phyloP scores from a whole-genome alignment of 2,113 vertebrate genomes.

The Cacatua alba region DNA sequence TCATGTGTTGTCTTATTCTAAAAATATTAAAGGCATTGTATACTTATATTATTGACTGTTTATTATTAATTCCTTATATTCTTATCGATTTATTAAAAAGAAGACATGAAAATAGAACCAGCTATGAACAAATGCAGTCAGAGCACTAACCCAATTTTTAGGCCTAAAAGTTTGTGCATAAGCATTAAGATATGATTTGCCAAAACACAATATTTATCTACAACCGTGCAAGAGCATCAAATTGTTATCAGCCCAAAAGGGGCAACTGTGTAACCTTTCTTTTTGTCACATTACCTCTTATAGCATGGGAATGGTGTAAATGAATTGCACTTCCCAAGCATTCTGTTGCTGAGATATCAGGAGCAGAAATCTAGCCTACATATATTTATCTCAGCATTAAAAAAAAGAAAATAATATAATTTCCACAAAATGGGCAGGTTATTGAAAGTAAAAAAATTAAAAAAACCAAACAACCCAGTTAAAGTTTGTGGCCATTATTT shows the following conservation, averaged over 20 bases:
- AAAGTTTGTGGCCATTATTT: neutral
- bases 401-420: neutral
- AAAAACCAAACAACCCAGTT: neutral
- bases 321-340: neutral
- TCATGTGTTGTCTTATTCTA: neutral
- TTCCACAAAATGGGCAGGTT: neutral
- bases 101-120: neutral
- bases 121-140: neutral
- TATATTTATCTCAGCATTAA: neutral
- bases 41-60: neutral
- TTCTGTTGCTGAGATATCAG: neutral
- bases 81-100: neutral
- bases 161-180: neutral
- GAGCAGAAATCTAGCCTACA: neutral
- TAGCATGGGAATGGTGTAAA: neutral
- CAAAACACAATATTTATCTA: neutral
- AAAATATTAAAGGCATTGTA: neutral
- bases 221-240: neutral
- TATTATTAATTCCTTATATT: neutral
- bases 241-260: neutral
- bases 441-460: neutral
- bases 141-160: neutral
- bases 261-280: neutral
- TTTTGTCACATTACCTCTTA: neutral
- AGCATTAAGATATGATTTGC: neutral